These are phyloP conservation scores for Deroptyus accipitrinus DNA, from an alignment of 2,113 vertebrate genomes.

Conservation along the genomic window DNA sequence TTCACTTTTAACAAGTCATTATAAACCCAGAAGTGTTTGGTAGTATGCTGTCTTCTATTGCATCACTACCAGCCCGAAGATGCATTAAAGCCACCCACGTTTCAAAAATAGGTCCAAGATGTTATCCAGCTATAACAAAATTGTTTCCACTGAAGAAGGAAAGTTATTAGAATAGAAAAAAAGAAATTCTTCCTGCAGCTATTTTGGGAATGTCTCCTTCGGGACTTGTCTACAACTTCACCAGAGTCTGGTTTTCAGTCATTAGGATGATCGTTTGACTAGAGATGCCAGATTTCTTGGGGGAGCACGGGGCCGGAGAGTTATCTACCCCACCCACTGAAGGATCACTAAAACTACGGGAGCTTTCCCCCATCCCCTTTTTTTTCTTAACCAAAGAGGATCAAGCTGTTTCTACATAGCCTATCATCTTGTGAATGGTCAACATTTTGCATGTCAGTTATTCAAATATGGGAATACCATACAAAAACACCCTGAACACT, in stretches of 20 bases:
- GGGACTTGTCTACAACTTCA: conserved; percentile 8
- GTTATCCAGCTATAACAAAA: background rate
- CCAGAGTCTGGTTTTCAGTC: background rate
- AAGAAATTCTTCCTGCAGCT: background rate
- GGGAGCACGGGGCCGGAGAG: accelerated
- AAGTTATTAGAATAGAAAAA: conserved; percentile 21
- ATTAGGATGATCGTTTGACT: background rate
- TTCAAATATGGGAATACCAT: background rate
- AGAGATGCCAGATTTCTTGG: background rate
- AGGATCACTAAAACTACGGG: background rate
- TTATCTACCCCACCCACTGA: background rate
- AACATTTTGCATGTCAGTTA: background rate
- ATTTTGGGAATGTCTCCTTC: conserved; percentile 6
- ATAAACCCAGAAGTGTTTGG: background rate
- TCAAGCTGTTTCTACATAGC: background rate
- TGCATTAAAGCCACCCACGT: background rate
- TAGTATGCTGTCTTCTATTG: background rate
- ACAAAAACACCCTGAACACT: background rate
- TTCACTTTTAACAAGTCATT: background rate
- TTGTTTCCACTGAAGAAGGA: background rate
- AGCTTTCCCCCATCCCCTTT: background rate
- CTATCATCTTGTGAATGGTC: background rate
- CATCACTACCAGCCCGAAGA: background rate
- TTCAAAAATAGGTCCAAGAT: conserved; percentile 4
- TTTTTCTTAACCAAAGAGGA: background rate